Base-by-base conservation (phyloP, 2,113 vertebrate species). In the Entosphenus tridentatus region DNA sequence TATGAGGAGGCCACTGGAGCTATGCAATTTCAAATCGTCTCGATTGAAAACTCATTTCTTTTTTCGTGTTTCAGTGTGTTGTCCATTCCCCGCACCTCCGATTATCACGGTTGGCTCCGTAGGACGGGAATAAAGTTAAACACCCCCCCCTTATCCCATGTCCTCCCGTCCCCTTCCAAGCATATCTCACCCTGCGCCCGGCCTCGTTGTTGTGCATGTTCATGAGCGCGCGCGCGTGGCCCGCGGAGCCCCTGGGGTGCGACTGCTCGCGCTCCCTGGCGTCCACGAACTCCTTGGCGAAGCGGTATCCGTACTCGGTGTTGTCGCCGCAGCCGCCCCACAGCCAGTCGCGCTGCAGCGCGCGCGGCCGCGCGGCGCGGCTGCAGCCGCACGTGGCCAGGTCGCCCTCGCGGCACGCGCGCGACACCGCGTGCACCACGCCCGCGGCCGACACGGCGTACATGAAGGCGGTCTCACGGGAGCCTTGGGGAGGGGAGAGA, bases 251-350 rank as follows among this genome's bases (percentile, higher is more conserved):
- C 71, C 89, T 87, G 71, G 87, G 82, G 57, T 85, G 86, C 75
- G 85, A 88, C 56, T 92, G 87, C 80, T 97, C 93, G 1, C 93
- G 76, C 76, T 97, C 93, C 0, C 91, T 85, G 1, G 93, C 93
- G 0, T 97, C 92, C 74, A 97, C 92, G 14, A 97, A 96, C 78
- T 97, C 91, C 76, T 87, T 95, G 73, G 91, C 89, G 57, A 97
- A 97, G 76, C 93, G 84, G 70, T 95, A 97, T 18, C 93, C 93
- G 0, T 97, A 96, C 72, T 89, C 87, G 14, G 95, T 82, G 82
- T 97, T 96, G 76, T 97, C 93, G 2, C 93, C 93, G 3, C 91
- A 96, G 80, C 93, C 93, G 2, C 91, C 93, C 93, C 93, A 97
- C 71, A 97, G 83, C 93, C 93, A 96, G 78, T 97, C 93, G 72